Evolutionary conservation across 2,113 vertebrate genomes (phyloP), one percentile per base, ranked within the genome.

Genomic region (Clarias batrachus): DNA sequence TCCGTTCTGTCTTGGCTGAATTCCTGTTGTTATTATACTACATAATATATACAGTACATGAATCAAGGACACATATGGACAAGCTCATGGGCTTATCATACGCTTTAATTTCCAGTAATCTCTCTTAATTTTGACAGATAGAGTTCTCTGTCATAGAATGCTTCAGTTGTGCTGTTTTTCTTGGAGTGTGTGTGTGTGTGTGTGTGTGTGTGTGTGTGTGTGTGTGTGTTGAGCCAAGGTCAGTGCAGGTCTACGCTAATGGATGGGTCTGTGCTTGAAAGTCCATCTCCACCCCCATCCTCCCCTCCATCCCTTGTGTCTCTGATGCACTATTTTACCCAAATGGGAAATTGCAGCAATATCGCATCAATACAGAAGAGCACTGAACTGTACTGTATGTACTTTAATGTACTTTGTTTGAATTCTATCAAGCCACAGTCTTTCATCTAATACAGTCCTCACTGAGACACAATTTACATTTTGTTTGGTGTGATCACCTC

Each of bases 21-120:
- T 88, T 86, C 25, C 83, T 56, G 90, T 92, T 83, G 90, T 91
- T 92, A 87, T 92, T 90, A 84, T 89, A 83, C 86, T 48, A 48
- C 6, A 48, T 48, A 48, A 48, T 48, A 48, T 83, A 63, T 81
- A 62, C 23, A 60, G n/a, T n/a, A n/a, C n/a, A n/a, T 82, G 62
- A 84, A 65, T 81, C 87, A 85, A 77, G 77, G 66, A 86, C 82
- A 65, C 62, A 78, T 86, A 73, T 33, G 77, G 84, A 83, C 60
- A 48, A 87, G 70, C 79, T 71, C 78, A 37, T 82, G 81, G 41
- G 33, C 73, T 84, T 88, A 70, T 90, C 87, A 13, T 30, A 59
- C 17, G 23, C 62, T 80, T 25, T 88, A 48, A 82, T 88, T 90
- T 59, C 73, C 41, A 52, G 33, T 66, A 3, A 52, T 82, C 66